Conservation (phyloP, 2,888 invertebrate species). For the Andrena hattorfiana region DNA sequence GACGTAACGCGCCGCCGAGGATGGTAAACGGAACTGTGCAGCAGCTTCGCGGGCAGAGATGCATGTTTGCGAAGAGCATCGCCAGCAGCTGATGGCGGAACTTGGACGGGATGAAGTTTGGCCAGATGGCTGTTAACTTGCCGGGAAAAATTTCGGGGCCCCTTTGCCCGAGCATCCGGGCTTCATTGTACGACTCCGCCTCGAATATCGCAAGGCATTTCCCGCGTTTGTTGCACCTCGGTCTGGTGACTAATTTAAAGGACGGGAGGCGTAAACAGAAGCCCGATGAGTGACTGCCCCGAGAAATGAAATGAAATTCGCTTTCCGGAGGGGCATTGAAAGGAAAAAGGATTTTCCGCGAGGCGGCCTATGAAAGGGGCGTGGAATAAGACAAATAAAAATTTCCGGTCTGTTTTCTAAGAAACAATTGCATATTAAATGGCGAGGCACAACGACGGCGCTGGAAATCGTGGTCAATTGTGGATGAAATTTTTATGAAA, state of each 20-base stretch:
- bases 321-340: too few species aligned
- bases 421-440: background rate
- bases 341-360: too few species aligned
- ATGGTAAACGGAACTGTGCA: constrained; percentile 41
- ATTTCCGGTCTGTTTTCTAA: too few species aligned
- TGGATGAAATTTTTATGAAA: too few species aligned
- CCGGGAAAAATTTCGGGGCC: constrained; percentile 42
- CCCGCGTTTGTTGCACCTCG: background rate
- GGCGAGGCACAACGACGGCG: background rate
- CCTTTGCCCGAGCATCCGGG: constrained; percentile 35
- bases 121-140: constrained; percentile 58
- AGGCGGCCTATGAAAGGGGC: too few species aligned
- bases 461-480: background rate
- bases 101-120: constrained; percentile 56
- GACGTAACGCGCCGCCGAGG: constrained; percentile 35
- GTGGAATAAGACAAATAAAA: too few species aligned
- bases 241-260: background rate
- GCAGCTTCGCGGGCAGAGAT: constrained; percentile 34
- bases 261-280: too few species aligned
- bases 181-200: background rate
- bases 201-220: background rate
- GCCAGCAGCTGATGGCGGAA: constrained; percentile 59
- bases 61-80: constrained; percentile 55
- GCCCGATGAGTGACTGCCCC: too few species aligned
- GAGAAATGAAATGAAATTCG: too few species aligned